Conservation (phyloP, 1,140 invertebrate species). For the Atta cephalotes region DNA sequence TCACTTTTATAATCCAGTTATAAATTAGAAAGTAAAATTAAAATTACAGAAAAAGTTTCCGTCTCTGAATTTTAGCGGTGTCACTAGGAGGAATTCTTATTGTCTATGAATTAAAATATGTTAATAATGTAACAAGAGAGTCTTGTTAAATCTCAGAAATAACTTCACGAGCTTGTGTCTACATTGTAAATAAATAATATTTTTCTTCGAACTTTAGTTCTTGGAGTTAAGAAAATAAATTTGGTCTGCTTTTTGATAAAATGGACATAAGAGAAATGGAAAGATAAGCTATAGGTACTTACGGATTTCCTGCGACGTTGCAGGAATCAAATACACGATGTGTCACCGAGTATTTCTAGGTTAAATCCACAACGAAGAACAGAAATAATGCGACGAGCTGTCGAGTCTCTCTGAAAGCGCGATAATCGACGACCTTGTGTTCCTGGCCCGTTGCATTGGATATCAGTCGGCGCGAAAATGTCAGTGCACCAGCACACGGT, state of each 20-base stretch:
- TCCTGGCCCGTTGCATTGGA: constrained; percentile 58
- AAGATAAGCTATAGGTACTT: constrained; percentile 1
- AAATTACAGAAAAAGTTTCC: background rate
- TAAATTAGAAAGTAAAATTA: constrained; percentile 19
- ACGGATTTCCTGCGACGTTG: background rate
- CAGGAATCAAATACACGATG: constrained; percentile 28
- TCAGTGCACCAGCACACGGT: constrained; percentile 5
- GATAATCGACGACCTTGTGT: constrained; percentile 65
- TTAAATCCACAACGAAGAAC: constrained; percentile 42
- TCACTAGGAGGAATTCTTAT: background rate
- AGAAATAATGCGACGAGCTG: constrained; percentile 41
- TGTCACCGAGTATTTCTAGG: constrained; percentile 27
- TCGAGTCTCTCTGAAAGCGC: constrained; percentile 29
- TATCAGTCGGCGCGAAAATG: constrained; percentile 64
- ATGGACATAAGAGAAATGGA: background rate
- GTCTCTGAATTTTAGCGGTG: background rate
- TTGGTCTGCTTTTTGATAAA: background rate
- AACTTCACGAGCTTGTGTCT: constrained; percentile 1
- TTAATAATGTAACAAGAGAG: constrained; percentile 8
- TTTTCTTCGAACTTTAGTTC: background rate
- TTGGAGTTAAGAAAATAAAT: background rate
- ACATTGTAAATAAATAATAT: background rate
- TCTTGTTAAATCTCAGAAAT: constrained; percentile 6
- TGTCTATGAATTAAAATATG: constrained; percentile 8
- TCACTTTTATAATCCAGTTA: constrained; percentile 1